phyloP scores from a whole-genome alignment of 2,797 vertebrate genomes.

The Neoniphon sammara region DNA sequence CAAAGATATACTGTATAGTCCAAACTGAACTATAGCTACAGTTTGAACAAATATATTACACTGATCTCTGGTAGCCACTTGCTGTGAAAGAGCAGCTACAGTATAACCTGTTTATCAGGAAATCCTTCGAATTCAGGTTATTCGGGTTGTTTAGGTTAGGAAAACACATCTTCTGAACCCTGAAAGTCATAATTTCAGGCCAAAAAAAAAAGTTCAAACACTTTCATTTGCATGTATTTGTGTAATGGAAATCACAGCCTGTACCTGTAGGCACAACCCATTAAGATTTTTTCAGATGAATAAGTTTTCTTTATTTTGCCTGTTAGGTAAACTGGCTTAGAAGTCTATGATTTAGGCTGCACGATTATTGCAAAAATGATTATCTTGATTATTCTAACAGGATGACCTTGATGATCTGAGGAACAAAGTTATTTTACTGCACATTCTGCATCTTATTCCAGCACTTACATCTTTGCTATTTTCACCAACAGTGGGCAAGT shows the following conservation, averaged over 20 bases:
- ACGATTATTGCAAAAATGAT: background rate
- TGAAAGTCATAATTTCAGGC: background rate
- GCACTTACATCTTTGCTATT: too few species aligned
- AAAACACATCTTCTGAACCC: background rate
- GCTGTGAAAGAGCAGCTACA: constrained; percentile 9
- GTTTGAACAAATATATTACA: constrained; percentile 9
- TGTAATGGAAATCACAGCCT: too few species aligned
- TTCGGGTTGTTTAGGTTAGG: background rate
- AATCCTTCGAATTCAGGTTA: background rate
- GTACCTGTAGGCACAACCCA: too few species aligned
- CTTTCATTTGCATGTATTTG: too few species aligned
- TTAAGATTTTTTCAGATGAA: too few species aligned
- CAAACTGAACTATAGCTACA: background rate
- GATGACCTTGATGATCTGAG: background rate
- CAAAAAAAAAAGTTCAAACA: background rate
- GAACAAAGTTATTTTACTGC: background rate
- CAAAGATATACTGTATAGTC: background rate
- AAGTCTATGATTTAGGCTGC: background rate
- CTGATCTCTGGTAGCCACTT: background rate
- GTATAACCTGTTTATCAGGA: background rate
- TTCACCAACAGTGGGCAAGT: too few species aligned
- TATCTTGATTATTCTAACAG: too few species aligned
- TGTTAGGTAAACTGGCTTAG: background rate
- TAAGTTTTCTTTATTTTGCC: too few species aligned
- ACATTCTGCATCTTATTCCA: background rate